Base-by-base conservation (phyloP, 2,797 vertebrate species). In the Sebastiscus tertius region DNA sequence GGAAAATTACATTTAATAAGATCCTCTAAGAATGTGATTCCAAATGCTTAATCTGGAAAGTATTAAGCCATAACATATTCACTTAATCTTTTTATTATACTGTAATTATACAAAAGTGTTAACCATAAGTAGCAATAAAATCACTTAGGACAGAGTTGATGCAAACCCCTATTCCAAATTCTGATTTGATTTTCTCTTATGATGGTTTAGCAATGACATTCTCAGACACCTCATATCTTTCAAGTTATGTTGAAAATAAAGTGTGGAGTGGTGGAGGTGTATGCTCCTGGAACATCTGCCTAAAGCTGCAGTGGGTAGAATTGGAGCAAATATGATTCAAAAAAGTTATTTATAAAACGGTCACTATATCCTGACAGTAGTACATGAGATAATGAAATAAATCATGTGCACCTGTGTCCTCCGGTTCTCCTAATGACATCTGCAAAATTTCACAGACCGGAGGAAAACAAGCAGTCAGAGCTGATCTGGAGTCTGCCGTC, bases 1-100 rank as follows among this genome's bases (percentile, higher is more conserved):
- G 75, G 81, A 83, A 88, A 88, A 88, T 84, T 72, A 82, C 66
- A 60, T 75, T 88, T 84, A 90, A 88, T 87, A 72, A 83, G 85
- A 82, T 84, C 84, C 72, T 39, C 65, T 69, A 33, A 84, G 77
- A 88, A 88, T 82, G 77, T 75, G 46, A 84, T 78, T 81, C 72
- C 29, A 70, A 69, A 77, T 89, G 84, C 76, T 86, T 89, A 85
- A 87, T 86, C 88, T 86, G 81, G 26, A 84, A 46, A 42, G 39
- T 72, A 88, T 88, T 90, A 39, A 39, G 85, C 74, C 73, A 84
- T 84, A 88, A 75, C 54, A 79, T 62, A 88, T 80, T 83, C 10
- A 77, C 81, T 86, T 58, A 8, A 59, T 52, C 73, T 72, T 75
- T 82, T 77, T 73, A 75, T 77, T 76, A 75, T 39, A 16, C 14